phyloP scores from a whole-genome alignment of 1,140 invertebrate species.

The Platyscapa corneri region DNA sequence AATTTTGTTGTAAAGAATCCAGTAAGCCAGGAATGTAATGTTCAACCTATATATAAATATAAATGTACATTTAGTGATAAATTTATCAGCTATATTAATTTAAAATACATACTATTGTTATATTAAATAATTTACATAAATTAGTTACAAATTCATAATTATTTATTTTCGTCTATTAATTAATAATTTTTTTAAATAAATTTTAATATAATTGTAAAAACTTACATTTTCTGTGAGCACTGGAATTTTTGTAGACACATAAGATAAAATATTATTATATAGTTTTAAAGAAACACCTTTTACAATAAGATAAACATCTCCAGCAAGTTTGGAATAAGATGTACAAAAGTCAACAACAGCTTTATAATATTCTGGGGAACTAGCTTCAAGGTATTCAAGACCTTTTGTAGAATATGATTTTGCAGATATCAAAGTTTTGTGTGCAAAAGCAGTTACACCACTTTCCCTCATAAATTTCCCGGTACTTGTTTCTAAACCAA shows the following conservation, averaged over 20 bases:
- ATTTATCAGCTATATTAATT: too few relatives aligned
- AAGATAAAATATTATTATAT: constrained; percentile 75
- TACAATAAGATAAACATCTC: constrained; percentile 75
- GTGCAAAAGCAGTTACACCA: constrained; percentile 77
- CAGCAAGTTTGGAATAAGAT: constrained; percentile 78
- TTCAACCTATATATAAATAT: constrained; percentile 75
- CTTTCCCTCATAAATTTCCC: constrained; percentile 78
- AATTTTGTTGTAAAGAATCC: constrained; percentile 65
- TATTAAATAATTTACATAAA: neutral
- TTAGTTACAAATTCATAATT: neutral
- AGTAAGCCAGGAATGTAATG: constrained; percentile 81
- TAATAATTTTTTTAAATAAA: constrained; percentile 13
- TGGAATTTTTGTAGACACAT: constrained; percentile 78
- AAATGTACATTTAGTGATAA: too few relatives aligned
- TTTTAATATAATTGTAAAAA: constrained; percentile 52
- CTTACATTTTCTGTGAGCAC: constrained; percentile 77
- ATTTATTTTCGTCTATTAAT: neutral
- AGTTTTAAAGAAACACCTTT: constrained; percentile 74
- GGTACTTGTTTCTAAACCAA: constrained; percentile 72
- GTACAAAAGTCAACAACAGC: constrained; percentile 74
- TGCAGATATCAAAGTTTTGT: constrained; percentile 76
- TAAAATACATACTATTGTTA: neutral
- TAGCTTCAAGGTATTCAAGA: constrained; percentile 79
- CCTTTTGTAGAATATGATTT: constrained; percentile 76
- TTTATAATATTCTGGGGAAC: constrained; percentile 80